These are phyloP conservation scores for Etheostoma cragini DNA, from an alignment of 2,113 vertebrate genomes.

Conservation along the genomic window DNA sequence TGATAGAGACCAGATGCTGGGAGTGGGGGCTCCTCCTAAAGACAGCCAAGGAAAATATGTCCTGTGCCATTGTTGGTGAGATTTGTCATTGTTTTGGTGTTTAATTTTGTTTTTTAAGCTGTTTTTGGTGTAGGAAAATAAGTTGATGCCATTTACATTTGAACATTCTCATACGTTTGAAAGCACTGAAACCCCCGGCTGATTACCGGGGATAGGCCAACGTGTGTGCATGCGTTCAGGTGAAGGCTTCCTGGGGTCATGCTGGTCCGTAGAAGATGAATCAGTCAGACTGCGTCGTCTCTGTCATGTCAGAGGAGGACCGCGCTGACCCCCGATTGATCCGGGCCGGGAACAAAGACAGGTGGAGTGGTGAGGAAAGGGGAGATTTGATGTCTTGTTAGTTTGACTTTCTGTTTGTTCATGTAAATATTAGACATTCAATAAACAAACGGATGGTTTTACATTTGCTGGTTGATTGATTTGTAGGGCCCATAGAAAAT, in stretches of 20 bases:
- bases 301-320: conserved; percentile 1
- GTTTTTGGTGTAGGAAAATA: background rate
- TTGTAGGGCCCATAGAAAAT: background rate
- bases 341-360: background rate
- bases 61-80: no score
- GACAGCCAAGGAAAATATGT: no score
- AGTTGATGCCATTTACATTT: background rate
- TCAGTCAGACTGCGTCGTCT: background rate
- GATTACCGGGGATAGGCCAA: background rate
- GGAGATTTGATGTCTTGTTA: background rate
- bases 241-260: background rate
- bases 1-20: no score
- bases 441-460: conserved; percentile 21
- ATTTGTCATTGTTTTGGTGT: background rate
- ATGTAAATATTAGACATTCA: conserved; percentile 38
- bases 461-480: background rate
- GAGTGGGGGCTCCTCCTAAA: no score
- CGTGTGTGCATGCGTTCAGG: background rate
- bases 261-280: background rate
- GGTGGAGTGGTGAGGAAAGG: background rate
- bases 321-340: background rate
- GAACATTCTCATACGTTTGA: background rate
- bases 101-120: background rate
- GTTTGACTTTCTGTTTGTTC: conserved; percentile 4
- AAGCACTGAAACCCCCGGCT: background rate